These are phyloP conservation scores for Hypotaenidia philippensis DNA, from an alignment of 2,797 vertebrate species.

Conservation along the genomic window DNA sequence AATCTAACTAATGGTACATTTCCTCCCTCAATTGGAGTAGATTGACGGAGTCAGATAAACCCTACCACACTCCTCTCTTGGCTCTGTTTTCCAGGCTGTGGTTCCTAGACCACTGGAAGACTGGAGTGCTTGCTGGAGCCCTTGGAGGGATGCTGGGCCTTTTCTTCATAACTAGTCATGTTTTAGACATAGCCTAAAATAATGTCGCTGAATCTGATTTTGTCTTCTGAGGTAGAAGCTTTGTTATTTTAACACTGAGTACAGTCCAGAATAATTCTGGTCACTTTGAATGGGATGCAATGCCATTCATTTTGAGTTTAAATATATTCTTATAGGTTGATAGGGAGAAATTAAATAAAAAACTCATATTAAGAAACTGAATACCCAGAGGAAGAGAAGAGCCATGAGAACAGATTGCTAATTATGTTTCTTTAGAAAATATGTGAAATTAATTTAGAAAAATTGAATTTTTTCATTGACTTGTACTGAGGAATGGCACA, in stretches of 20 bases:
- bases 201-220: not conserved
- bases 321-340: not conserved
- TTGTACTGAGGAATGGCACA: not conserved
- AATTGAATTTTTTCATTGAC: not conserved
- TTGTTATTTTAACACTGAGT: not conserved
- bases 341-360: not conserved
- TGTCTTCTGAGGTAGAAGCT: not conserved
- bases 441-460: not conserved
- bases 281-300: not conserved
- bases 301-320: not conserved
- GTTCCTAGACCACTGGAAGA: not conserved
- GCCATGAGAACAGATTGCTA: not conserved
- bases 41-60: not conserved
- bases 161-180: not conserved
- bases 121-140: not conserved
- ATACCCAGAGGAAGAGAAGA: not conserved
- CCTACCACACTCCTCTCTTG: not conserved
- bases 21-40: not conserved
- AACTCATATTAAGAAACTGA: not conserved
- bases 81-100: not conserved
- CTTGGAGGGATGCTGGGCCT: not conserved
- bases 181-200: not conserved
- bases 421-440: not conserved
- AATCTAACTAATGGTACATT: constrained; percentile 10
- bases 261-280: not conserved